Evolutionary conservation across 2,888 invertebrate species (phyloP), one percentile per base, ranked within the genome.

Genomic region (Leptura quadrifasciata): DNA sequence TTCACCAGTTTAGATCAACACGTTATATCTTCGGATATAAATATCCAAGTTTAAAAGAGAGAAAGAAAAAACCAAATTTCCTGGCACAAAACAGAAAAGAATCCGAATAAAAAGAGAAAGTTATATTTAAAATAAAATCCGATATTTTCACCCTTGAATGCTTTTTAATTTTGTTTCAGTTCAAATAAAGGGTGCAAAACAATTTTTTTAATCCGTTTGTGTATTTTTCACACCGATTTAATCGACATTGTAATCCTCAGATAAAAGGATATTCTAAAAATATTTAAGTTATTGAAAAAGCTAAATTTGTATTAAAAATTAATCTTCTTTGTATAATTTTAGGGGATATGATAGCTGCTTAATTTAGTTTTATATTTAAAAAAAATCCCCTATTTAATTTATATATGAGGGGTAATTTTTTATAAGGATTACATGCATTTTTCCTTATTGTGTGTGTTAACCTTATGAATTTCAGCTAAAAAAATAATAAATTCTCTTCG

Each of bases 1-100:
- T 84, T 85, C 83, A 80, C 83, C 81, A 82, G 81, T 80, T 77
- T 78, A 85, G 82, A 86, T 85, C 86, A 86, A 86, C 86, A 86
- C 86, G 86, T 86, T 85, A 83, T 80, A 80, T 81, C 81, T 81
- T 68, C 74, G 76, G 76, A 78, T 75, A 76, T 76, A 78, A 77
- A 79, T 82, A 79, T 76, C 81, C 81, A 80, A 73, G 81, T 21
- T 15, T 58, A 20, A 24, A 54, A 57, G 58, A 35, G 54, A 47
- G 67, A 39, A 17, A 67, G 54, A 67, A 60, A 55, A 52, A 73
- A 52, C 17, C 52, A 54, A 71, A 61, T 61, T 57, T 71, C 61
- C 71, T 27, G 70, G 52, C 27, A 31, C 24, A 39, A 57, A 69
- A 60, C 21, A 20, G 67, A 60, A 73, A 72, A 64, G 72, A 69